Conservation (phyloP, 1,140 invertebrate species). For the Dolichoris vasculosae region DNA sequence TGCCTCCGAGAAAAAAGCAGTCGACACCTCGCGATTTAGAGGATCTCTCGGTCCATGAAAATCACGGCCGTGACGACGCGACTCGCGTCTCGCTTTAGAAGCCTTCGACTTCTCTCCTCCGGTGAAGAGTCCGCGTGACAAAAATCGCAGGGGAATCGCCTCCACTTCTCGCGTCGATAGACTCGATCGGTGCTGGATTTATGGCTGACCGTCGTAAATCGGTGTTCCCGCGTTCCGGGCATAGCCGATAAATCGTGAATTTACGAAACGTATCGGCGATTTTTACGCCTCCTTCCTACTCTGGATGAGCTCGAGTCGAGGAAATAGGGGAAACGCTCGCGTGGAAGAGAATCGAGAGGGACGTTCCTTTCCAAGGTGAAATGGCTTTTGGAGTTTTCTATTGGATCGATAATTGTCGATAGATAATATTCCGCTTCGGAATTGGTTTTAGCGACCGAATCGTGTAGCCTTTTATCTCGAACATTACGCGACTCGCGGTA, state of each 20-base stretch:
- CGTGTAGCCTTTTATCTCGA: too few species aligned
- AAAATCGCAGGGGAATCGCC: not conserved
- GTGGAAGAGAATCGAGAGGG: not conserved
- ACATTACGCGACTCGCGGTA: too few species aligned
- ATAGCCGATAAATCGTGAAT: conserved; percentile 24
- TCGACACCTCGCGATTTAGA: not conserved
- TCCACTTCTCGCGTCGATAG: not conserved
- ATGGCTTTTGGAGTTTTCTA: not conserved
- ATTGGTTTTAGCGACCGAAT: too few species aligned
- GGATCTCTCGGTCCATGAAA: not conserved
- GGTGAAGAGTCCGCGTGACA: not conserved
- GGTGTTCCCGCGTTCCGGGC: not conserved
- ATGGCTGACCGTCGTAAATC: too few species aligned
- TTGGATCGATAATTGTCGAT: too few species aligned
- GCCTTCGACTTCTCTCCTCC: not conserved
- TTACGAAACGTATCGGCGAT: conserved; percentile 6
- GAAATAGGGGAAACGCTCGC: not conserved
- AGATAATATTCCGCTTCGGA: too few species aligned
- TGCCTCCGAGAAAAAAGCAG: not conserved
- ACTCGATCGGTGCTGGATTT: not conserved
- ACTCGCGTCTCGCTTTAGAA: not conserved
- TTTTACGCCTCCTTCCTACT: not conserved
- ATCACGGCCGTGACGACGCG: not conserved
- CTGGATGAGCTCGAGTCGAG: not conserved
- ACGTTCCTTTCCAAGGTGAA: not conserved